Base-by-base conservation (phyloP, 2,888 invertebrate species). In the Cyaniris semiargus region DNA sequence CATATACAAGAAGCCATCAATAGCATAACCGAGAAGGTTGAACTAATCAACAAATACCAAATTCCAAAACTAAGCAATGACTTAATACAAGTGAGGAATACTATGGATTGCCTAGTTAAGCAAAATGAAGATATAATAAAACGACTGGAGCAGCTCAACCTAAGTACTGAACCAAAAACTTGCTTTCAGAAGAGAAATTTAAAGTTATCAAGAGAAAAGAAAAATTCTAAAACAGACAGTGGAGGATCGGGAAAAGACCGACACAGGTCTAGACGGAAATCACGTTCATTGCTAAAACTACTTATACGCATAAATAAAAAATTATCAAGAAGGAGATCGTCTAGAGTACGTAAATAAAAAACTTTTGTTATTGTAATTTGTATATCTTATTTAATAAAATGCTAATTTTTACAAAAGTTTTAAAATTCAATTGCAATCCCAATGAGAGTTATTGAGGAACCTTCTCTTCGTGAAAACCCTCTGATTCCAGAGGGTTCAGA, bases 21-120 rank as follows among this genome's bases (percentile, higher is more conserved):
- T 34, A 80, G 81, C 4, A 82, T 91, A 15, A 84, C 85, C 23
- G 90, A 90, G 78, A 92, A 91, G 82, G 86, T 92, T 79, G 91
- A 92, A 78, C 80, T 89, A 1, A 86, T 92, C 0, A 91, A 89
- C 80, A 91, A 90, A 84, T 86, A 90, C 76, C 92, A 92, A 81
- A 79, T 92, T 34, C 91, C 92, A 0, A 90, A 89, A 82, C 76
- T 92, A 72, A 88, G 86, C 78, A 86, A 83, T 70, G 91, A 91
- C 76, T 79, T 92, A 71, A 78, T 84, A 5, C 85, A 88, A 21
- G 81, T 92, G 10, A 91, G 89, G 85, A 78, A 80, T 21, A 80
- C 85, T 1, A 84, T 89, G 3, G 88, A 90, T 70, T 84, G 83
- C 21, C 86, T 92, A 58, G 80, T 83, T 1, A 86, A 86, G 78